A percentile compares a stretch with the other conserved stretches of the same genome.
These are phyloP conservation scores for Synanceia verrucosa DNA, from an alignment of 2,797 vertebrate genomes.

Conservation along the genomic window DNA sequence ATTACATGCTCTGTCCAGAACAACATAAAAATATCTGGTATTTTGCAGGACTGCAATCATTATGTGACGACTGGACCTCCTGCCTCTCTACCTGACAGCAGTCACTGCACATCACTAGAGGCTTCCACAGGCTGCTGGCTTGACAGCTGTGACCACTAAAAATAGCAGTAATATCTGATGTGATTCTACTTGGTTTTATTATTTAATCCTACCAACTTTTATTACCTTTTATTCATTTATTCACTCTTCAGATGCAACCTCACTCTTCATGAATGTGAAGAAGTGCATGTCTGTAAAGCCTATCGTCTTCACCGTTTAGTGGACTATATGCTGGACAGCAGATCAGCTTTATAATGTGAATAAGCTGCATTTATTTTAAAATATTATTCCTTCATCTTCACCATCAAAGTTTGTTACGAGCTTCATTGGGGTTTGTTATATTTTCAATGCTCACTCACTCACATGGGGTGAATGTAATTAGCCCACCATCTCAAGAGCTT, in stretches of 20 bases:
- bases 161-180: too few species aligned
- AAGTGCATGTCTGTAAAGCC: neutral
- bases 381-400: neutral
- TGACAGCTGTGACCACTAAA: neutral
- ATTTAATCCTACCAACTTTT: neutral
- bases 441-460: neutral
- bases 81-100: neutral
- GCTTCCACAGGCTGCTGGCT: neutral
- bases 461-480: constrained; percentile 22
- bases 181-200: neutral
- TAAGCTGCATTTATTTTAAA: neutral
- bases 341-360: neutral
- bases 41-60: too few species aligned
- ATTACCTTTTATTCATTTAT: constrained; percentile 16
- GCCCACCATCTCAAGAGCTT: constrained; percentile 3
- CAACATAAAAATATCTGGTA: too few species aligned
- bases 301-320: neutral
- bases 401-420: neutral
- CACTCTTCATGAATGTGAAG: neutral
- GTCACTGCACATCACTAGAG: too few species aligned
- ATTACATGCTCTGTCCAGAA: too few species aligned
- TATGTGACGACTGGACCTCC: neutral
- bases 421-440: neutral
- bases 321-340: neutral
- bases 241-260: neutral